These are phyloP conservation scores for Tretioscincus oriximinensis DNA, from an alignment of 2,113 vertebrate species.

Conservation along the genomic window DNA sequence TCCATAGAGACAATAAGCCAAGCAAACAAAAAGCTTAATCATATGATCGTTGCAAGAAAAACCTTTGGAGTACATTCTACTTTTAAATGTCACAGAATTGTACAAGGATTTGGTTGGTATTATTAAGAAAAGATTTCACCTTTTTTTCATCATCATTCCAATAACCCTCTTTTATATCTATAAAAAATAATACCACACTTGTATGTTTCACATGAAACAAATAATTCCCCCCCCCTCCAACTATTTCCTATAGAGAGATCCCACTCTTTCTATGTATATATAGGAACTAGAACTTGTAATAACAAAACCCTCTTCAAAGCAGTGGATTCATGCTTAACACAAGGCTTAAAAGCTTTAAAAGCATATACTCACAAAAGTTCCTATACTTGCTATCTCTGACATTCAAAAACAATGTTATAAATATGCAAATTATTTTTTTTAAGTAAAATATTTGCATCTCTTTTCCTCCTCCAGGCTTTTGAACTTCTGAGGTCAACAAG, in stretches of 20 bases:
- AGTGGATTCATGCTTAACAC: conserved; percentile 69
- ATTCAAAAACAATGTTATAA: conserved; percentile 84
- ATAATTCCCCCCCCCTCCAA: conserved; percentile 71
- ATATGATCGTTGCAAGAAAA: conserved; percentile 55
- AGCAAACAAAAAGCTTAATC: conserved; percentile 64
- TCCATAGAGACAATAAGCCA: conserved; percentile 66
- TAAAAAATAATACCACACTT: conserved; percentile 68
- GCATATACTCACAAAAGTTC: conserved; percentile 70
- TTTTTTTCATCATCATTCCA: conserved; percentile 40
- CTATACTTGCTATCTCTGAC: conserved; percentile 73
- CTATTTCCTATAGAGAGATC: conserved; percentile 76
- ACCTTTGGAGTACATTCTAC: conserved; percentile 49
- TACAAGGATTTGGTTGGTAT: conserved; percentile 19
- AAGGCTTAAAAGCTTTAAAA: conserved; percentile 68
- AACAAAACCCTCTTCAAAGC: conserved; percentile 72
- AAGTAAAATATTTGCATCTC: conserved; percentile 89
- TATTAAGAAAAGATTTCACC: conserved; percentile 28
- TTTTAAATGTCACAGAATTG: conserved; percentile 33
- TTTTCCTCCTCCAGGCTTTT: conserved; percentile 89
- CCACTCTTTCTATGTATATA: conserved; percentile 81
- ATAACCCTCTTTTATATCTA: conserved; percentile 65
- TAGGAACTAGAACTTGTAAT: conserved; percentile 67
- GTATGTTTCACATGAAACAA: conserved; percentile 74
- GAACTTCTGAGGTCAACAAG: conserved; percentile 98
- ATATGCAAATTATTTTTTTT: conserved; percentile 85